Percentiles rank a stretch among this genome's conserved stretches.
Conservation (phyloP, 2,888 invertebrate genomes). For the Amiota communis region DNA sequence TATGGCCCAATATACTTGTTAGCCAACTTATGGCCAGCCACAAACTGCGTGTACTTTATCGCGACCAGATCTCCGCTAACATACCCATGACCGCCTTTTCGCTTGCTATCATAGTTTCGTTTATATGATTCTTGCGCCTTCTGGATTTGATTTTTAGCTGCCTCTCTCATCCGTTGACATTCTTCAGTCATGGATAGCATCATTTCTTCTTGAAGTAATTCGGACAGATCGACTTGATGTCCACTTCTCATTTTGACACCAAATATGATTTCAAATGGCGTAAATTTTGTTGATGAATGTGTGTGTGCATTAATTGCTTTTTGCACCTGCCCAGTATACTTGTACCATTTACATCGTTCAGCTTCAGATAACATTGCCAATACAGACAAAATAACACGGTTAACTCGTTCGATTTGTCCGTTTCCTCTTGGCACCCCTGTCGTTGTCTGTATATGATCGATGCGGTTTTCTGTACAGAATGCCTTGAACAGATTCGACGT, state of each 20-base stretch:
- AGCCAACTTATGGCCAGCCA: too few relatives aligned
- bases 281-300: slow-evolving; percentile 24
- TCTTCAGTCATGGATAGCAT: slow-evolving; percentile 26
- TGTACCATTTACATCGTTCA: slow-evolving; percentile 36
- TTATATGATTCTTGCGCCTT: not conserved
- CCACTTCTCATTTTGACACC: slow-evolving; percentile 22
- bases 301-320: slow-evolving; percentile 31
- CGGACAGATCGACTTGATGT: not conserved
- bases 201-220: slow-evolving; percentile 76
- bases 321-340: slow-evolving; percentile 35
- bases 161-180: slow-evolving; percentile 2
- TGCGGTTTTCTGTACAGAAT: slow-evolving; percentile 27
- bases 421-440: slow-evolving; percentile 38
- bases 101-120: not conserved
- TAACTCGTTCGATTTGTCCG: slow-evolving; percentile 35
- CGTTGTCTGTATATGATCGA: slow-evolving; percentile 32
- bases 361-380: too few relatives aligned
- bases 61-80: too few relatives aligned
- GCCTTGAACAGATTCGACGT: slow-evolving; percentile 36
- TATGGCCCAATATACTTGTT: too few relatives aligned
- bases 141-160: slow-evolving; percentile 15
- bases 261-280: slow-evolving; percentile 33
- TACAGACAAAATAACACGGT: slow-evolving; percentile 28
- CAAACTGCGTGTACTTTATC: too few relatives aligned
- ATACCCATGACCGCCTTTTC: too few relatives aligned